A percentile compares a stretch with the other conserved stretches of the same genome.
phyloP scores from a whole-genome alignment of 1,140 invertebrate genomes.

The Dolichoris vasculosae region DNA sequence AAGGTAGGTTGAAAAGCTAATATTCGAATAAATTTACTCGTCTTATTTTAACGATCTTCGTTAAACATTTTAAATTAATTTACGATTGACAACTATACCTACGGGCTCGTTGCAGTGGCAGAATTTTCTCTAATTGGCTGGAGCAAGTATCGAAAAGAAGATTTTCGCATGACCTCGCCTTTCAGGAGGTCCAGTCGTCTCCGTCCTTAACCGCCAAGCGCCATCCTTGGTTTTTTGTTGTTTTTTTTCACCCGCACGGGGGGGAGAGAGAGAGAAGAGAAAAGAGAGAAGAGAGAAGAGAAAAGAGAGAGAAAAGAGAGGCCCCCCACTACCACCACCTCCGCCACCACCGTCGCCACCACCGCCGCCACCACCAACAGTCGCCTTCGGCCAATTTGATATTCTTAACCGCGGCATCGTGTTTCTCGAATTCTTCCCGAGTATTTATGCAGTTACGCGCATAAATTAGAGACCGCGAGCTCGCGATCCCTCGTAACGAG shows the following conservation, averaged over 20 bases:
- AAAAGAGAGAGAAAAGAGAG: too few species aligned
- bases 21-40: not conserved
- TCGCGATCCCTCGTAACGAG: conserved; percentile 3
- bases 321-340: too few species aligned
- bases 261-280: too few species aligned
- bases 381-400: conserved; percentile 23
- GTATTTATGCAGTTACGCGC: conserved; percentile 37
- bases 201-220: not conserved
- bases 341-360: not conserved
- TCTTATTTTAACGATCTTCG: conserved; percentile 9
- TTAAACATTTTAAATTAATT: conserved; percentile 18
- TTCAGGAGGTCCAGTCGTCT: conserved; percentile 3
- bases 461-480: conserved; percentile 44
- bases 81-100: not conserved
- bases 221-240: not conserved
- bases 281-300: too few species aligned
- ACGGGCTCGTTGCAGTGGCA: not conserved
- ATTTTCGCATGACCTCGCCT: conserved; percentile 41
- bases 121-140: conserved; percentile 36
- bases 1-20: not conserved
- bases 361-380: not conserved
- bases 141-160: not conserved
- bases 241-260: not conserved
- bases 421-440: conserved; percentile 19
- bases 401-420: conserved; percentile 35